These are phyloP conservation scores for Coracias cyanogaster DNA, from an alignment of 2,797 vertebrate genomes.

Conservation along the genomic window DNA sequence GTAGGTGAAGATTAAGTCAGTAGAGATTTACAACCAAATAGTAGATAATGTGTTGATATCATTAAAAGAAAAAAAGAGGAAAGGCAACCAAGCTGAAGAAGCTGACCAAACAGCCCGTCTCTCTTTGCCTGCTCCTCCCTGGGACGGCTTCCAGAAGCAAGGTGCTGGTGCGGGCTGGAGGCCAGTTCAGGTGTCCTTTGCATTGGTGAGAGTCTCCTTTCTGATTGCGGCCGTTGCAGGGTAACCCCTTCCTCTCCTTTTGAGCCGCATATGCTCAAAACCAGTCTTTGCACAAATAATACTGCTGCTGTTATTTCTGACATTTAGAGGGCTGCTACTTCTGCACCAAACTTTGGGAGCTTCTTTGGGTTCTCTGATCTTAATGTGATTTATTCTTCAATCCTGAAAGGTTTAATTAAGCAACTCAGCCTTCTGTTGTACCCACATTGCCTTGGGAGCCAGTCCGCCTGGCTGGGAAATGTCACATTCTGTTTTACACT, in stretches of 20 bases:
- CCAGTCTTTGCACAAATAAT: neutral
- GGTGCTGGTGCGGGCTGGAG: neutral
- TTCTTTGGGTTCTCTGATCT: conserved; percentile 45
- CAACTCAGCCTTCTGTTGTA: neutral
- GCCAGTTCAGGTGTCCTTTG: neutral
- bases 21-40: neutral
- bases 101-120: neutral
- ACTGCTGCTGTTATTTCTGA: conserved; percentile 22
- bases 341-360: conserved; percentile 11
- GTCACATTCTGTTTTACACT: neutral
- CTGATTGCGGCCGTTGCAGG: neutral
- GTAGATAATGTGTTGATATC: neutral
- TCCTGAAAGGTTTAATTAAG: conserved; percentile 47
- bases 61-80: neutral
- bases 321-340: conserved; percentile 23
- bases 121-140: neutral
- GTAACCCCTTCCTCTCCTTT: neutral
- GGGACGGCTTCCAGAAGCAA: neutral
- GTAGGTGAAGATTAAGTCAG: neutral
- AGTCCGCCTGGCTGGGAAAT: conserved; percentile 37
- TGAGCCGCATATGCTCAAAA: neutral
- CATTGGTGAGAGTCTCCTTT: neutral
- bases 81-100: neutral
- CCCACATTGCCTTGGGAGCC: neutral
- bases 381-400: conserved; percentile 42